Base-by-base conservation (phyloP, 2,113 vertebrate genomes). In the Halcyon senegalensis region DNA sequence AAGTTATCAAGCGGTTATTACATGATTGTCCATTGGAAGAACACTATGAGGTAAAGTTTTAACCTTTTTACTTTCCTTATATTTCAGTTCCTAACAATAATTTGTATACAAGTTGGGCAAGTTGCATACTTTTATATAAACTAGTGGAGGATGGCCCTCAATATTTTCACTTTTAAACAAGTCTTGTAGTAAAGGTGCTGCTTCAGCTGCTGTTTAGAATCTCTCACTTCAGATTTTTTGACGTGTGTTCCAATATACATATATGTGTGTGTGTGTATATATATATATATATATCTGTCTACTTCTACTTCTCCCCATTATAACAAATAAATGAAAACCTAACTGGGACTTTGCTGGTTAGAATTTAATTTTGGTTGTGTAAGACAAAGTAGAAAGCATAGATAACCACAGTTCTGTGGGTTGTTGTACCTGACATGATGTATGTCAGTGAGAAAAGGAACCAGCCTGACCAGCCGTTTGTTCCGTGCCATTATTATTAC, bases 201-300 rank as follows among this genome's bases (percentile, higher is more conserved):
- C 46, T 77, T 66, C 77, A 50, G 27, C 66, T 69, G 27, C 25
- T 37, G 2, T 75, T 87, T 50, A 59, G 48, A 69, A 82, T 41
- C 17, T 77, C 31, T 67, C 24, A 23, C 27, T 50, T 79, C 31
- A 74, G 15, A 8, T 84, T 66, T 67, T 83, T 46, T n/a, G 11
- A 67, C 44, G 41, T 59, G 16, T 73, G 39, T 81, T 89, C 10
- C 3, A 6, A 7, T 46, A 41, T 21, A 0, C 62, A 2, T 51
- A 24, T 35, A 55, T 55, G 16, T 55, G 17, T 30, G 4, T 51
- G 11, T 51, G 24, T 51, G 4, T 58, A 9, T 58, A 17, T 33
- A 0, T 48, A 5, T 58, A 9, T 58, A 17, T 33, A 0, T 48
- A 2, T 19, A 1, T 67, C 10, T 84, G 0, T 64, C 11, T 27